Evolutionary conservation across 2,797 vertebrate species (phyloP), one percentile per base, ranked within the genome.

Genomic region (Chaetophractus vellerosus): DNA sequence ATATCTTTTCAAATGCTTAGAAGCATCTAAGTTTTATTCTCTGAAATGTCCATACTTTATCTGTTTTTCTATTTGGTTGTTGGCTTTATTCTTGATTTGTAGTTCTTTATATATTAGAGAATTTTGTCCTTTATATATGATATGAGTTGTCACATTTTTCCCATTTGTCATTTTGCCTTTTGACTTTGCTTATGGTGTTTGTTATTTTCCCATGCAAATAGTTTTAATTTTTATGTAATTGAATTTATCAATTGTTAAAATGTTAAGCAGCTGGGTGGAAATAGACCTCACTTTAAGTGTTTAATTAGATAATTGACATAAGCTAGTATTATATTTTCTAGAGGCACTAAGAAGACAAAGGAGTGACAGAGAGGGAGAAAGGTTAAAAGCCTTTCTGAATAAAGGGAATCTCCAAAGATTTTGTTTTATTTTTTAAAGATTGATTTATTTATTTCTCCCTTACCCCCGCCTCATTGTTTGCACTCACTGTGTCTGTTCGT

Each of bases 401-500:
- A 84, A 86, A 88, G 18, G 50, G 16, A 83, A 69, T 38, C 10
- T 1, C 7, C 15, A 71, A 68, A 76, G 2, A 31, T 59, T 23
- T n/a, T 88, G 71, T 55, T 88, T 94, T 89, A 63, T 19, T 24
- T 79, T 72, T 87, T 72, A 5, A 88, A 85, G 91, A 88, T 50
- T 26, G 48, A 68, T 24, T 83, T 88, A 48, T 91, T 83, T 45
- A 45, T 45, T 45, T 45, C 7, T 8, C 45, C 45, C 45, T 1
- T 10, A 5, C 45, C 7, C 45, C 7, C 45, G 9, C 45, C 45
- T 45, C 10, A 45, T 45, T 45, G 45, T 45, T 45, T 45, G 45
- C 10, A 10, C 45, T 45, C 45, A 9, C 10, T 45, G 45, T 45
- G 45, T 45, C 45, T 45, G 45, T 45, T 45, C 10, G 45, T 9